Evolutionary conservation across 2,797 vertebrate genomes (phyloP).

Genomic region (Ctenosaura bakeri): DNA sequence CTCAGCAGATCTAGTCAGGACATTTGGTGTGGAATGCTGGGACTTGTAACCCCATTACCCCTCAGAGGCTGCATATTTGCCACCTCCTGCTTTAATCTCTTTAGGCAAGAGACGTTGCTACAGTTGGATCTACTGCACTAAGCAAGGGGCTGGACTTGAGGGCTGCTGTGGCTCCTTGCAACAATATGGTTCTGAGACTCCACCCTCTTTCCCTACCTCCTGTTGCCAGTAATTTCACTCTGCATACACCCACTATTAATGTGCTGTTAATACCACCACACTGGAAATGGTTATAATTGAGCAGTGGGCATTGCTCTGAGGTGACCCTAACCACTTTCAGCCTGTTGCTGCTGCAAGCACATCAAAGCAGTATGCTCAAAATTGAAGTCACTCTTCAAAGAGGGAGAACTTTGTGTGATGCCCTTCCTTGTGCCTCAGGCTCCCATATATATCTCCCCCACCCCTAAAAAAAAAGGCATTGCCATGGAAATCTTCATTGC

Average conservation of each 20-base stretch:
- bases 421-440: neutral
- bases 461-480: neutral
- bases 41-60: neutral
- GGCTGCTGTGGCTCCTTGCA: too few relatives aligned
- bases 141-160: too few relatives aligned
- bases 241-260: neutral
- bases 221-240: neutral
- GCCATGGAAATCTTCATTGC: neutral
- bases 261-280: neutral
- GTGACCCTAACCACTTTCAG: slow-evolving; percentile 49
- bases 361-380: slow-evolving; percentile 54
- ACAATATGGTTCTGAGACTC: too few relatives aligned
- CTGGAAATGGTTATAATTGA: too few relatives aligned
- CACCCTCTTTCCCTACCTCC: too few relatives aligned
- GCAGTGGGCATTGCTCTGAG: slow-evolving; percentile 10
- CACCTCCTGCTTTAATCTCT: neutral
- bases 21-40: neutral
- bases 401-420: slow-evolving; percentile 60
- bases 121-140: too few relatives aligned
- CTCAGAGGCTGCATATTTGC: neutral
- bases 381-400: slow-evolving; percentile 77
- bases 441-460: neutral
- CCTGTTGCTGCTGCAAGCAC: slow-evolving; percentile 52
- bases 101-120: too few relatives aligned
- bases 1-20: too few relatives aligned